Conservation (phyloP, 2,113 vertebrate genomes). For the Ardeotis arabs region DNA sequence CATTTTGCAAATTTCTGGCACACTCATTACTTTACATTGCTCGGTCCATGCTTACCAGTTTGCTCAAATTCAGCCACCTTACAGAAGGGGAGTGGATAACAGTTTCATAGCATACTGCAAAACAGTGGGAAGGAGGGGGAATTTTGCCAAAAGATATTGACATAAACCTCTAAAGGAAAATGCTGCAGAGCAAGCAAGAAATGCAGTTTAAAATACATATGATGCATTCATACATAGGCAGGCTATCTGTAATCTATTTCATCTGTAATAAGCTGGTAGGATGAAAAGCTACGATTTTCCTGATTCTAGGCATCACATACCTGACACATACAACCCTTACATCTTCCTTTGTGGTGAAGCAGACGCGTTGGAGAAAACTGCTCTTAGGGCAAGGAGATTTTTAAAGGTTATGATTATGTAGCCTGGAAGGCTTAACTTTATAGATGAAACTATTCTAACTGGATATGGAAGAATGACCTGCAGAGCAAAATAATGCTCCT, state of each 20-base stretch:
- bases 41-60: neutral
- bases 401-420: constrained; percentile 29
- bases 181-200: neutral
- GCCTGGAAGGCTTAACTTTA: constrained; percentile 12
- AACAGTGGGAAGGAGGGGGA: constrained; percentile 24
- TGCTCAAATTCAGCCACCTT: constrained; percentile 31
- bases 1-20: neutral
- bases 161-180: constrained; percentile 34
- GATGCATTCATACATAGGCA: neutral
- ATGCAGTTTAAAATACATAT: constrained; percentile 11
- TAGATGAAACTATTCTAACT: constrained; percentile 7
- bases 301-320: constrained; percentile 10
- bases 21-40: neutral
- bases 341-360: neutral
- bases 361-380: neutral
- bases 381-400: constrained; percentile 3
- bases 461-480: constrained; percentile 7
- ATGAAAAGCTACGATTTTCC: constrained; percentile 32
- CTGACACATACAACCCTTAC: neutral
- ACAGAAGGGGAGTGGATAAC: neutral
- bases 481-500: neutral
- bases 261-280: constrained; percentile 15
- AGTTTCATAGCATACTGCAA: constrained; percentile 16
- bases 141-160: constrained; percentile 41
- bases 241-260: constrained; percentile 6